phyloP scores from a whole-genome alignment of 2,888 invertebrate species.

The Leptothorax acervorum region DNA sequence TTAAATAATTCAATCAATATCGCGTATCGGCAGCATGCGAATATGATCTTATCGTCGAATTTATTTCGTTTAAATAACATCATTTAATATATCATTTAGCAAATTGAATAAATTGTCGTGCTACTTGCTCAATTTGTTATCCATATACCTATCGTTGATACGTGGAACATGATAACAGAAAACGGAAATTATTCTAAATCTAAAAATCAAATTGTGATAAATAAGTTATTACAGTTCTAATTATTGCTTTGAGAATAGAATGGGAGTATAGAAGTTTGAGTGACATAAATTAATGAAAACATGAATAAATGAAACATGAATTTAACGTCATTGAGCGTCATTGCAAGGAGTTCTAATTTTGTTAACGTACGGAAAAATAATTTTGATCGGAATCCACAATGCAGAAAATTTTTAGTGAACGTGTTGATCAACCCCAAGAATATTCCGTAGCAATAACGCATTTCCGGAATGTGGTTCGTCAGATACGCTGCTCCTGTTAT shows the following conservation, averaged over 20 bases:
- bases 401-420: background rate
- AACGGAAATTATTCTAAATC: slow-evolving; percentile 16
- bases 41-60: background rate
- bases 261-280: background rate
- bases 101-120: background rate
- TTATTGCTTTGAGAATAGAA: slow-evolving; percentile 3
- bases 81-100: background rate
- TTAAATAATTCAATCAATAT: background rate
- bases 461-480: slow-evolving; percentile 5
- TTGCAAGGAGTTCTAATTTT: background rate
- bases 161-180: background rate
- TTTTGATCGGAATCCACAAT: background rate
- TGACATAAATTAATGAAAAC: slow-evolving; percentile 7
- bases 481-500: slow-evolving; percentile 29
- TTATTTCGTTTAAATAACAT: background rate
- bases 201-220: slow-evolving; percentile 18
- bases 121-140: slow-evolving; percentile 21
- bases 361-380: background rate
- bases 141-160: background rate
- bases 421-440: slow-evolving; percentile 1
- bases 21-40: background rate
- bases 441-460: slow-evolving; percentile 8
- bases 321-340: background rate
- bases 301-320: background rate
- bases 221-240: background rate